Percentiles rank a stretch among this genome's conserved stretches.
These are phyloP conservation scores for Bombus superbus DNA, from an alignment of 1,140 invertebrate species.

Conservation along the genomic window DNA sequence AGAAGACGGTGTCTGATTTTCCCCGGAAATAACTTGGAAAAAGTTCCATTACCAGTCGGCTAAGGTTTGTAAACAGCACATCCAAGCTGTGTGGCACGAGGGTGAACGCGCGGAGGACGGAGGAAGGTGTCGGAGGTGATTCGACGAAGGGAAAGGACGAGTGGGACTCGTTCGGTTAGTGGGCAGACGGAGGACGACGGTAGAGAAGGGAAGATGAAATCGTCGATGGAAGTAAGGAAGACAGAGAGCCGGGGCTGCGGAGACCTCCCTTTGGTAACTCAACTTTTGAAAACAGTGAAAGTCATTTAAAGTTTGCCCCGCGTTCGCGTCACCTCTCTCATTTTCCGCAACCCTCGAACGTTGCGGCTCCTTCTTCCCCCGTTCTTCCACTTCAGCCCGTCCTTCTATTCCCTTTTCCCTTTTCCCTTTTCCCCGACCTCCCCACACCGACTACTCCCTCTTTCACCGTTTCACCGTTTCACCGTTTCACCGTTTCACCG, in stretches of 20 bases:
- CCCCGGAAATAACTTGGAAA: slow-evolving; percentile 65
- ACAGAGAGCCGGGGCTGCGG: slow-evolving; percentile 32
- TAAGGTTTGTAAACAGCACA: slow-evolving; percentile 74
- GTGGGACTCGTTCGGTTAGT: slow-evolving; percentile 41
- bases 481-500: neutral
- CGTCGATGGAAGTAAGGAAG: slow-evolving; percentile 28
- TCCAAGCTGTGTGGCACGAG: slow-evolving; percentile 29
- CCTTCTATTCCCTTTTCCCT: neutral
- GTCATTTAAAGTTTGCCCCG: slow-evolving; percentile 78
- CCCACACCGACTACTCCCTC: too few relatives aligned
- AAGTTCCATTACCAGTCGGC: slow-evolving; percentile 71
- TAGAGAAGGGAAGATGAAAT: neutral
- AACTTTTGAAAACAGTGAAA: slow-evolving; percentile 80
- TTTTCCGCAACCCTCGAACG: slow-evolving; percentile 67
- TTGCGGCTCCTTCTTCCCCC: slow-evolving; percentile 44
- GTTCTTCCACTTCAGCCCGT: slow-evolving; percentile 49
- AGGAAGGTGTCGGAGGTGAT: slow-evolving; percentile 64
- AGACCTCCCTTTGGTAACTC: slow-evolving; percentile 71
- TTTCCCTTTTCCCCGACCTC: slow-evolving; percentile 4
- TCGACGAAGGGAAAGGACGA: slow-evolving; percentile 60
- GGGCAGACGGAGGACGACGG: neutral
- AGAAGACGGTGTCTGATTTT: slow-evolving; percentile 17
- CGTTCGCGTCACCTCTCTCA: slow-evolving; percentile 70
- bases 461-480: neutral
- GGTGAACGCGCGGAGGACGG: slow-evolving; percentile 22